Base-by-base conservation (phyloP, 2,888 invertebrate genomes). In the Parnassius mnemosyne region DNA sequence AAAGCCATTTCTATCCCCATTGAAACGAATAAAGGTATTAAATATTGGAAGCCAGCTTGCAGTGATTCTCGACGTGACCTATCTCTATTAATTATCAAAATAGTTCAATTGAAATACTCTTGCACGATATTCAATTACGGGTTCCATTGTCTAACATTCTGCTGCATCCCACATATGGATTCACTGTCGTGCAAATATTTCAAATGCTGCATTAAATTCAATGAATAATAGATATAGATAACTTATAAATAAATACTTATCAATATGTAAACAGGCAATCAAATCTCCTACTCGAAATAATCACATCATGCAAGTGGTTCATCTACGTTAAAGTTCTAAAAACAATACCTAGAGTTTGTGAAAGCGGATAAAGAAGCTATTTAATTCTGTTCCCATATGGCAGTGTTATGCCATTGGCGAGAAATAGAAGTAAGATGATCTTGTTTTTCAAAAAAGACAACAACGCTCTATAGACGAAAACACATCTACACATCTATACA, bases 1-100 rank as follows among this genome's bases (percentile, higher is more conserved):
- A 53, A 62, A 25, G 20, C 61, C n/a, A 56, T 61, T 61, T 55
- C 5, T 20, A 42, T 57, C 11, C 52, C 20, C 43, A 57, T 25
- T 57, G 20, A 50, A 57, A 53, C 53, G 53, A 57, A 49, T 53
- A 56, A 47, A 62, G 61, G 49, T 61, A 57, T 47, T 56, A 25
- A 57, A 57, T 62, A 57, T 57, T 62, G 53, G 25, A 62, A 52
- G 52, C 13, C 59, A 42, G 43, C 57, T 53, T 41, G 34, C 42
- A 51, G 57, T 57, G 42, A 16, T 62, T 54, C 43, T 50, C 50
- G 20, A 46, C 44, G 20, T 58, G 58, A 63, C 62, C 58, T 63
- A 58, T 63, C 62, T 58, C 44, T 54, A 58, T 58, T 58, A 63
- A 63, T 63, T 58, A 58, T 63, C 62, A 63, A 63, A 63, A 63